phyloP scores from a whole-genome alignment of 2,113 vertebrate genomes.

The Colinus virginianus region DNA sequence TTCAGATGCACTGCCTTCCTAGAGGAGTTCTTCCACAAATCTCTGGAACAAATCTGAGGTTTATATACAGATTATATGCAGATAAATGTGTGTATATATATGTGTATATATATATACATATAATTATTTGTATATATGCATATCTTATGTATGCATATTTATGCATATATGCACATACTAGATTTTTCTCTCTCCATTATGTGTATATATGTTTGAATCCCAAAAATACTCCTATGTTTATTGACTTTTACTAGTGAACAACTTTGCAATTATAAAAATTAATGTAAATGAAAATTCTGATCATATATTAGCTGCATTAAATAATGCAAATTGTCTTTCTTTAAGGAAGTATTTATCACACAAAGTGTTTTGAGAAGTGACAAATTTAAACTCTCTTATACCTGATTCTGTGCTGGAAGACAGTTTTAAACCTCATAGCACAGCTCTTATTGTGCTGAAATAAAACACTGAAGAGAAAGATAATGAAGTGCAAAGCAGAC shows the following conservation, averaged over 20 bases:
- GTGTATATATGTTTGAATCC: background rate
- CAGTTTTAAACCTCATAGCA: background rate
- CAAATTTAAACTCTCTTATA: background rate
- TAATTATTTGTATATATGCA: too few species aligned
- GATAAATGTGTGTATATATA: too few species aligned
- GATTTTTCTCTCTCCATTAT: too few species aligned
- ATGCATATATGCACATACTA: background rate
- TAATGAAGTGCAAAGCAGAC: background rate
- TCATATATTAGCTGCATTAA: background rate
- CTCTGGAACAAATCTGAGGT: too few species aligned
- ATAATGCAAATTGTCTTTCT: background rate
- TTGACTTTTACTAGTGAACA: background rate
- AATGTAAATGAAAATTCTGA: background rate
- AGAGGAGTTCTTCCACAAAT: too few species aligned
- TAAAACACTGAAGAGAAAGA: background rate
- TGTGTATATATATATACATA: too few species aligned
- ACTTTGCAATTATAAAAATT: background rate
- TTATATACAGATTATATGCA: too few species aligned
- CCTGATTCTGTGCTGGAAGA: background rate
- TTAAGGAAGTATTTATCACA: background rate
- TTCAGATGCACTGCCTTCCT: too few species aligned
- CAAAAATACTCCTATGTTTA: background rate
- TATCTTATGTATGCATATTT: background rate
- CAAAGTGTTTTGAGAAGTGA: background rate
- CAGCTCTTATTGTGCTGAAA: background rate